Percentiles rank a stretch among this genome's conserved stretches.
phyloP scores from a whole-genome alignment of 2,888 invertebrate genomes.

The Lordiphosa andalusiaca region DNA sequence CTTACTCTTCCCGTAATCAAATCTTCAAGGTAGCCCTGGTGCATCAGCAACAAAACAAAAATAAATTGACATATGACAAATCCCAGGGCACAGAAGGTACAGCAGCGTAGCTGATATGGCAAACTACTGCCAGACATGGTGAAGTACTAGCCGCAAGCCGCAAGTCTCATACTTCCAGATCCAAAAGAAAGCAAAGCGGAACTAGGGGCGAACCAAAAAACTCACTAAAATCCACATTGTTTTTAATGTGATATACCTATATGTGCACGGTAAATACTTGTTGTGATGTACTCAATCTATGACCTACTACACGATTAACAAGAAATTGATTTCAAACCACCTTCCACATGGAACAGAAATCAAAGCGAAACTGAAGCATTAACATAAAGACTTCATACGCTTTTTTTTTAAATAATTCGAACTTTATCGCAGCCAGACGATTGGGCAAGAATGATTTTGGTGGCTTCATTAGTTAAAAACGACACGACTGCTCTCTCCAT shows the following conservation, averaged over 20 bases:
- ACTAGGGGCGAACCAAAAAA: slow-evolving; percentile 7
- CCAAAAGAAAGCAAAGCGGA: slow-evolving; percentile 6
- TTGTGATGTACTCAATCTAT: too few species aligned
- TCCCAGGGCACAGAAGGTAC: slow-evolving; percentile 18
- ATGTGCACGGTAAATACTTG: too few species aligned
- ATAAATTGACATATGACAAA: slow-evolving; percentile 31
- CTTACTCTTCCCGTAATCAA: slow-evolving; percentile 24
- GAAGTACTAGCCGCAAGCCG: slow-evolving; percentile 25
- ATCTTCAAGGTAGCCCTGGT: background rate
- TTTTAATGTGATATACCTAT: too few species aligned
- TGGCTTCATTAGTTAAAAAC: too few species aligned
- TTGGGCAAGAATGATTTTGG: slow-evolving; percentile 24
- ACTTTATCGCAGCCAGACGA: slow-evolving; percentile 3
- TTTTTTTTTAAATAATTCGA: slow-evolving; percentile 7
- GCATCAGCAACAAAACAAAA: slow-evolving; percentile 17
- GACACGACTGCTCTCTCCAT: background rate
- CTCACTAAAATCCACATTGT: too few species aligned
- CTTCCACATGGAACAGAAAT: background rate
- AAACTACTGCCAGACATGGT: slow-evolving; percentile 37
- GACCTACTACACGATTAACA: too few species aligned
- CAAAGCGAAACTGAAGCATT: slow-evolving; percentile 17
- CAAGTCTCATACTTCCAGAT: slow-evolving; percentile 5
- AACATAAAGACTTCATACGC: slow-evolving; percentile 16
- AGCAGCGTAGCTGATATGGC: slow-evolving; percentile 22
- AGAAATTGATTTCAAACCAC: background rate